phyloP scores from a whole-genome alignment of 2,888 invertebrate species.

The Drosophila anomalata region DNA sequence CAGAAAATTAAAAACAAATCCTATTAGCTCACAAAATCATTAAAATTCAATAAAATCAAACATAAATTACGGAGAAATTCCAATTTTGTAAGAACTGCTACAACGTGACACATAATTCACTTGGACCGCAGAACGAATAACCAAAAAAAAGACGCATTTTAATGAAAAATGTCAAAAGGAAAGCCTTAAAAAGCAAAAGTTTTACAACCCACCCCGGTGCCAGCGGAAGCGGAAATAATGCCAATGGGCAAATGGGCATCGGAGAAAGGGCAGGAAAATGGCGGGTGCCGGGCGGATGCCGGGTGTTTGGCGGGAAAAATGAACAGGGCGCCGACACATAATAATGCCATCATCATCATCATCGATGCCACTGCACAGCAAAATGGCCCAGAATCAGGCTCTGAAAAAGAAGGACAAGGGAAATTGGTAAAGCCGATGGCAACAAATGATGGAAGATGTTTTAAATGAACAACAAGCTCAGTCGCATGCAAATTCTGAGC shows the following conservation, averaged over 20 bases:
- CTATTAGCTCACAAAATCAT: constrained; percentile 61
- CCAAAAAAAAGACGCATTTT: constrained; percentile 61
- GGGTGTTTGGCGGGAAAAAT: constrained; percentile 27
- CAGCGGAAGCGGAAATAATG: constrained; percentile 78
- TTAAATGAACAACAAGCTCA: constrained; percentile 71
- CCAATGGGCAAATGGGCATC: constrained; percentile 45
- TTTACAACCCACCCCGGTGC: constrained; percentile 54
- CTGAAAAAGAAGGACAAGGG: constrained; percentile 27
- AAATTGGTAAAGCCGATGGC: constrained; percentile 40
- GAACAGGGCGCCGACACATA: constrained; percentile 70
- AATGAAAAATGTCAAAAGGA: constrained; percentile 74
- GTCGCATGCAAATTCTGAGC: constrained; percentile 77
- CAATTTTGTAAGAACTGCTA: constrained; percentile 60
- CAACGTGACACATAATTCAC: constrained; percentile 68
- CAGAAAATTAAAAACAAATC: constrained; percentile 59
- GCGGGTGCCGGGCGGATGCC: background rate
- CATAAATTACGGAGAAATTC: constrained; percentile 69
- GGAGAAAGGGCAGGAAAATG: constrained; percentile 14
- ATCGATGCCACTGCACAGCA: constrained; percentile 7
- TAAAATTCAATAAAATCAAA: constrained; percentile 68
- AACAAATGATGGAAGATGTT: constrained; percentile 77
- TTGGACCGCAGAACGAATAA: constrained; percentile 33
- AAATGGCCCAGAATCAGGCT: constrained; percentile 8
- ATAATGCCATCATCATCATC: constrained; percentile 74
- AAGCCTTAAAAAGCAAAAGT: constrained; percentile 54